Conservation (phyloP, 2,797 vertebrate genomes). For the Oryzias sinensis region DNA sequence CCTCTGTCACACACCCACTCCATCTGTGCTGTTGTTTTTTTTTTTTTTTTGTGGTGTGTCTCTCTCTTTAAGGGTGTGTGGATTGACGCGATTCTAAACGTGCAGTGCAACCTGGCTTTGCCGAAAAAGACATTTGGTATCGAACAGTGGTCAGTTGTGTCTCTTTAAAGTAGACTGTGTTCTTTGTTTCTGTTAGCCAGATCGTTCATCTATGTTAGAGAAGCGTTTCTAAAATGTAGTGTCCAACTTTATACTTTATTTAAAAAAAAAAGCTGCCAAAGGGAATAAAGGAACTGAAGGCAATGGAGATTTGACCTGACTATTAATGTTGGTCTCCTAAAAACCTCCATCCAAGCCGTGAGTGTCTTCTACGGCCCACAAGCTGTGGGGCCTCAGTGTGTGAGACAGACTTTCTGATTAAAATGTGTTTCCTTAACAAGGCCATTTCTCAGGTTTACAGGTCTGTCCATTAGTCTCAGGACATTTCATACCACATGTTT, state of each 20-base stretch:
- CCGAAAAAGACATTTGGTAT: not conserved
- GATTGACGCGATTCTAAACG: not conserved
- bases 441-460: slow-evolving; percentile 2
- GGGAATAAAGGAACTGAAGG: no score
- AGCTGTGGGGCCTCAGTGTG: not conserved
- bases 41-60: slow-evolving; percentile 13
- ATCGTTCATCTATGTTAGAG: no score
- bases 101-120: not conserved
- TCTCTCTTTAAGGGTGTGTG: slow-evolving; percentile 25
- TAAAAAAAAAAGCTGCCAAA: no score
- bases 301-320: not conserved
- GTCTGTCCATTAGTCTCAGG: slow-evolving; percentile 1
- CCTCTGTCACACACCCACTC: slow-evolving; percentile 40
- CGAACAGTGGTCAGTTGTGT: no score
- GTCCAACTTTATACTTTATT: no score
- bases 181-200: no score
- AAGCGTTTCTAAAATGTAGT: no score
- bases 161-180: no score
- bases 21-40: slow-evolving; percentile 12
- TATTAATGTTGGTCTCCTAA: not conserved
- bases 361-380: not conserved
- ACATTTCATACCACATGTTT: not conserved
- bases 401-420: slow-evolving; percentile 14
- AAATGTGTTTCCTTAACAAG: slow-evolving; percentile 6
- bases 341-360: not conserved